phyloP scores from a whole-genome alignment of 2,888 invertebrate genomes.

The Ennomos erosarius region DNA sequence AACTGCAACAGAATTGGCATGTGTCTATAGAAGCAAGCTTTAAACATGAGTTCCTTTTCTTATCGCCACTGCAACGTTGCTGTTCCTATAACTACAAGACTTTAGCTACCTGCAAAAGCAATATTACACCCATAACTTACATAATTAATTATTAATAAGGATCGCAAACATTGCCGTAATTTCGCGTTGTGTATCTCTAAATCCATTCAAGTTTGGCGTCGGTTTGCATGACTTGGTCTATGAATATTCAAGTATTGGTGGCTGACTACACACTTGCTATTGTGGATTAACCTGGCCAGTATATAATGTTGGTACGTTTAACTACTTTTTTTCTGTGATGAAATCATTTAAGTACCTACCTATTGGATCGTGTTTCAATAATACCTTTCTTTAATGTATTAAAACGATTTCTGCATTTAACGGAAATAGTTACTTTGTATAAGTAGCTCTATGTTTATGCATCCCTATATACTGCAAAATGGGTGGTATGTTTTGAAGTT shows the following conservation, averaged over 20 bases:
- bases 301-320: constrained; percentile 1
- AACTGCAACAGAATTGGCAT: not conserved
- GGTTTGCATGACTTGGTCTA: constrained; percentile 37
- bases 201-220: constrained; percentile 38
- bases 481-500: too few species aligned
- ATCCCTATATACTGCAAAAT: too few species aligned
- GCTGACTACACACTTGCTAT: constrained; percentile 24
- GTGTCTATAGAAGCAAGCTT: constrained; percentile 2
- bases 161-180: constrained; percentile 28
- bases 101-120: not conserved
- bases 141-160: constrained; percentile 24
- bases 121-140: constrained; percentile 5
- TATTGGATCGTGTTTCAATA: too few species aligned
- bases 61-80: constrained; percentile 7
- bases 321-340: too few species aligned
- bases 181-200: constrained; percentile 37
- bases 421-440: too few species aligned
- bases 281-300: constrained; percentile 20
- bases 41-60: constrained; percentile 4
- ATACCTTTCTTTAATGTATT: too few species aligned
- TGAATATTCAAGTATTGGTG: constrained; percentile 50
- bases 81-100: too few species aligned
- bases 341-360: too few species aligned
- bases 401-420: too few species aligned
- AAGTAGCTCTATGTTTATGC: too few species aligned